These are phyloP conservation scores for Colius striatus DNA, from an alignment of 2,113 vertebrate genomes.

Conservation along the genomic window DNA sequence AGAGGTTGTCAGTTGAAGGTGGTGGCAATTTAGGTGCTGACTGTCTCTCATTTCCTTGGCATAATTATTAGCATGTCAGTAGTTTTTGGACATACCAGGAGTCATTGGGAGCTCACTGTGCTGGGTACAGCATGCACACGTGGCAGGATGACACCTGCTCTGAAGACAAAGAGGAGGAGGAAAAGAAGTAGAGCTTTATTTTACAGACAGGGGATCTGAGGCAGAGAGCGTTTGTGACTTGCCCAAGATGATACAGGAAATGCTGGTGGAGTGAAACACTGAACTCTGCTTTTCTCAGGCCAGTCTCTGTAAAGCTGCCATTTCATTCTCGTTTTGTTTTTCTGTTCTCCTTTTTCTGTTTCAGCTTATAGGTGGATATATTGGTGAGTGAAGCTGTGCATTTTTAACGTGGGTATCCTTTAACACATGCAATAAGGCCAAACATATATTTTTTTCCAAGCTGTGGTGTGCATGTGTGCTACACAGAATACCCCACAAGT, in stretches of 20 bases:
- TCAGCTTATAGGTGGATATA: neutral
- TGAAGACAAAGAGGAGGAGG: neutral
- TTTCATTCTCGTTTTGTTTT: constrained; percentile 1
- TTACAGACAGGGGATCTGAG: neutral
- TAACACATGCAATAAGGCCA: neutral
- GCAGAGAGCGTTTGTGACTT: neutral
- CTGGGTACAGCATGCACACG: neutral
- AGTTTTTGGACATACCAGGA: neutral
- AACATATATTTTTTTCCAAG: neutral
- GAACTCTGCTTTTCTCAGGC: neutral
- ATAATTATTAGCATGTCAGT: neutral
- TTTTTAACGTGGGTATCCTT: neutral
- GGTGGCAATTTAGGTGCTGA: neutral
- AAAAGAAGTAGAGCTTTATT: neutral
- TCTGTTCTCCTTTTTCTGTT: neutral
- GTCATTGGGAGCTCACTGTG: neutral
- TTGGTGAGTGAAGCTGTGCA: neutral
- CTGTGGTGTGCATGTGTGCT: neutral
- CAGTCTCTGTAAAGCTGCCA: neutral
- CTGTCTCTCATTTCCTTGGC: neutral
- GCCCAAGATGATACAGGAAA: neutral
- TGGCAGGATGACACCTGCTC: neutral
- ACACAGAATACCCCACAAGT: neutral
- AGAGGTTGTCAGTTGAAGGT: neutral
- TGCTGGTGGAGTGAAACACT: neutral